A percentile compares a stretch with the other conserved stretches of the same genome.
Conservation (phyloP, 2,888 invertebrate species). For the Netelia melanura region DNA sequence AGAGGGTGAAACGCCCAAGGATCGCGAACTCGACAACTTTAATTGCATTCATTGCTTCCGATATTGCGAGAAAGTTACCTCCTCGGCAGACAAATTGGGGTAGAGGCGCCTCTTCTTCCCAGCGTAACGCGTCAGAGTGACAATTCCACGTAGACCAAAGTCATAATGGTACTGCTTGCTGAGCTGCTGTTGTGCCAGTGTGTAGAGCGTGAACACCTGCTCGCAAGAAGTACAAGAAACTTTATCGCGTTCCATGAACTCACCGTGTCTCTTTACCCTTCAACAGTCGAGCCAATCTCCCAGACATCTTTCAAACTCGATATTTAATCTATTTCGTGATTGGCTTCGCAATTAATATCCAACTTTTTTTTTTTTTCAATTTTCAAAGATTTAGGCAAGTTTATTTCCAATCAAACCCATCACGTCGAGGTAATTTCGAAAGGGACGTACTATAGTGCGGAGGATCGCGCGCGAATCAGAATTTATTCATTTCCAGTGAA, state of each 20-base stretch:
- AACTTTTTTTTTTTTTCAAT: too few species aligned
- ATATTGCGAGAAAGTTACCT: slow-evolving; percentile 86
- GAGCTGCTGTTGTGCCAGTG: slow-evolving; percentile 93
- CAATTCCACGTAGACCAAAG: slow-evolving; percentile 95
- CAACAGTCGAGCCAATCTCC: too few species aligned
- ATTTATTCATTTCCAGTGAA: not conserved
- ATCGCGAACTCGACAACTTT: slow-evolving; percentile 47
- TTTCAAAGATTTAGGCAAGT: too few species aligned
- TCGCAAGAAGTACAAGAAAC: slow-evolving; percentile 20
- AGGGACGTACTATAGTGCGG: too few species aligned
- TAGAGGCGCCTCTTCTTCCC: slow-evolving; percentile 92
- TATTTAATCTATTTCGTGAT: too few species aligned
- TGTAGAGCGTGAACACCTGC: slow-evolving; percentile 92
- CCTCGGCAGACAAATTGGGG: slow-evolving; percentile 90
- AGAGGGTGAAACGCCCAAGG: too few species aligned
- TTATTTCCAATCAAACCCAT: too few species aligned
- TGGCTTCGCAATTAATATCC: too few species aligned
- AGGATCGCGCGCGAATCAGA: too few species aligned
- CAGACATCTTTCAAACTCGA: too few species aligned
- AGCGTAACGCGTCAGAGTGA: slow-evolving; percentile 93
- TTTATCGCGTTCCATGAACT: slow-evolving; percentile 15
- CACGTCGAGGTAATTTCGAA: too few species aligned
- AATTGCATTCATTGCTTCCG: slow-evolving; percentile 26
- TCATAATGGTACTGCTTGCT: slow-evolving; percentile 97
- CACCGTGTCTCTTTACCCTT: not conserved